Percentiles rank a stretch among this genome's conserved stretches.
Conservation (phyloP, 2,797 vertebrate species). For the Ctenopoma multispine region DNA sequence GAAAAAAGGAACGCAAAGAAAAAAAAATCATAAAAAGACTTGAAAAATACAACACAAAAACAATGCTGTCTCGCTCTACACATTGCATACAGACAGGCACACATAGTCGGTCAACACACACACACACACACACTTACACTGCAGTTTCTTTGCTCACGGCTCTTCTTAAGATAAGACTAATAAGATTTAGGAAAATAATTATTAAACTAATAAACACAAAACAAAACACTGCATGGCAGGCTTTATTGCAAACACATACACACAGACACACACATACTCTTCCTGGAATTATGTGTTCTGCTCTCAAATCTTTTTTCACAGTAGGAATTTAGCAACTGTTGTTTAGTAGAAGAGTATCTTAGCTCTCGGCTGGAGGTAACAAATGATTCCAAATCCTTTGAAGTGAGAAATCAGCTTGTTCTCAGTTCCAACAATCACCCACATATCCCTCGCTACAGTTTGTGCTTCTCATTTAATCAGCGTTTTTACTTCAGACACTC, state of each 20-base stretch:
- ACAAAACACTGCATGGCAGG: slow-evolving; percentile 85
- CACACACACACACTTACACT: slow-evolving; percentile 51
- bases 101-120: slow-evolving; percentile 69
- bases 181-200: slow-evolving; percentile 80
- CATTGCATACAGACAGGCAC: slow-evolving; percentile 74
- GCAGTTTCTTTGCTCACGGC: slow-evolving; percentile 75
- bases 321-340: slow-evolving; percentile 82
- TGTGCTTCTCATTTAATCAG: slow-evolving; percentile 66
- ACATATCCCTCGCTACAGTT: slow-evolving; percentile 56
- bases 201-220: slow-evolving; percentile 81
- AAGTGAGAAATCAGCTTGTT: slow-evolving; percentile 79
- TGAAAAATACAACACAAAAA: slow-evolving; percentile 68
- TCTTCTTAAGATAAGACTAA: slow-evolving; percentile 76
- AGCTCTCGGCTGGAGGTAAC: slow-evolving; percentile 79
- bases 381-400: slow-evolving; percentile 76
- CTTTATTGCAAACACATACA: slow-evolving; percentile 73
- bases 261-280: slow-evolving; percentile 55
- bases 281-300: slow-evolving; percentile 81
- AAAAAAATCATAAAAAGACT: slow-evolving; percentile 74
- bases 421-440: slow-evolving; percentile 72
- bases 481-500: slow-evolving; percentile 43
- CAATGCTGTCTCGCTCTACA: slow-evolving; percentile 74
- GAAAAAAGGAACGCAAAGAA: slow-evolving; percentile 62
- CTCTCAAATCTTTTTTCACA: slow-evolving; percentile 80
- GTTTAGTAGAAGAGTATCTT: slow-evolving; percentile 80